Evolutionary conservation across 2,888 invertebrate species (phyloP).

Genomic region (Alloscopus bannaensis): DNA sequence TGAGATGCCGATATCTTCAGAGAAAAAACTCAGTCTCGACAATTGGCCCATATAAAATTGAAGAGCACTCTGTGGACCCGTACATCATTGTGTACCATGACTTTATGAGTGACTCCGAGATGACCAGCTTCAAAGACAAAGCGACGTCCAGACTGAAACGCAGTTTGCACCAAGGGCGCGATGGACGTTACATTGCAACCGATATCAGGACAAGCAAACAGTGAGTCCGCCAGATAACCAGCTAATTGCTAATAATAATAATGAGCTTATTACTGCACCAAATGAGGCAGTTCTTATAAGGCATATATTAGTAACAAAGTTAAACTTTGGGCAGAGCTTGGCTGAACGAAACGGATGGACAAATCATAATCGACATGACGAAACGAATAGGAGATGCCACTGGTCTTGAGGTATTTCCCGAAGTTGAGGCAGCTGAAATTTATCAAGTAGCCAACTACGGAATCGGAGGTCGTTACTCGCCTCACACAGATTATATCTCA

Average conservation of each 20-base stretch:
- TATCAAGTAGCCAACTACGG: slow-evolving; percentile 74
- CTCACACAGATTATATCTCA: slow-evolving; percentile 73
- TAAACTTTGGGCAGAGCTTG: slow-evolving; percentile 73
- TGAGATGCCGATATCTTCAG: slow-evolving; percentile 70
- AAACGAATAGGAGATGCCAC: slow-evolving; percentile 70
- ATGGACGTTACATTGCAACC: slow-evolving; percentile 73
- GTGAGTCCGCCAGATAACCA: too few relatives aligned
- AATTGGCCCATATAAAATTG: slow-evolving; percentile 73
- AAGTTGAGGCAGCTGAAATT: slow-evolving; percentile 72
- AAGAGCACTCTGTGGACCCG: slow-evolving; percentile 73
- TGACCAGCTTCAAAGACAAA: slow-evolving; percentile 69
- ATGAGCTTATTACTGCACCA: neutral
- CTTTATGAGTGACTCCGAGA: slow-evolving; percentile 73
- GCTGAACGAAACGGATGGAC: slow-evolving; percentile 73
- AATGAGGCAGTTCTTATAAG: neutral
- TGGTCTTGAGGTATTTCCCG: slow-evolving; percentile 69
- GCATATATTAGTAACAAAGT: neutral
- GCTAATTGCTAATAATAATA: slow-evolving; percentile 21
- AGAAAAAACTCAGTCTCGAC: slow-evolving; percentile 68
- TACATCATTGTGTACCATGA: slow-evolving; percentile 73
- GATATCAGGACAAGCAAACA: slow-evolving; percentile 74
- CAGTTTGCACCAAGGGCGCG: slow-evolving; percentile 72
- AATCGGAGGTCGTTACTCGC: slow-evolving; percentile 73
- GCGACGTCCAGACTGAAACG: slow-evolving; percentile 70
- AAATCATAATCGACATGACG: slow-evolving; percentile 65